Percentiles rank a stretch among this genome's conserved stretches.
Evolutionary conservation across 1,140 invertebrate species (phyloP).

Genomic region (Drosophila simulans): DNA sequence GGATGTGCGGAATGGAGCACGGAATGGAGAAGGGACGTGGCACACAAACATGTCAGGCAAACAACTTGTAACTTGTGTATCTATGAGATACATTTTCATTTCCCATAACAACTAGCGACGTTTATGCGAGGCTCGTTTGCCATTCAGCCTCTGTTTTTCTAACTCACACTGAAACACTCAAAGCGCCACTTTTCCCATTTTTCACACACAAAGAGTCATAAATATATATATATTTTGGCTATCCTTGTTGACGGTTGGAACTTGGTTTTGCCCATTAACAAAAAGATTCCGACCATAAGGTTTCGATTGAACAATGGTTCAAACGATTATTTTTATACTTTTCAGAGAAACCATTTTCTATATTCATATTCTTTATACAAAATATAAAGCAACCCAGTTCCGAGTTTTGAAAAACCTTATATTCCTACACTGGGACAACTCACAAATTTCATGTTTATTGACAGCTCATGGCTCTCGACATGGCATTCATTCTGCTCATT

Average conservation of each 20-base stretch:
- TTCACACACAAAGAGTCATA: background rate
- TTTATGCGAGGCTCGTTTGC: constrained; percentile 54
- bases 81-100: constrained; percentile 60
- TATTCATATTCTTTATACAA: no score
- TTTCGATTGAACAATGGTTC: constrained; percentile 4
- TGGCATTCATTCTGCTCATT: constrained; percentile 10
- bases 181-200: constrained; percentile 7
- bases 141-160: constrained; percentile 37
- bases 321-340: constrained; percentile 16
- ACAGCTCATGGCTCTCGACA: constrained; percentile 8
- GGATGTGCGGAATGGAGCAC: background rate
- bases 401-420: background rate
- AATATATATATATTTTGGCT: constrained; percentile 16
- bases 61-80: constrained; percentile 67
- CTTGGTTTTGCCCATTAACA: constrained; percentile 35
- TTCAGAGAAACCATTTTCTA: constrained; percentile 10
- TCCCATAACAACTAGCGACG: constrained; percentile 64
- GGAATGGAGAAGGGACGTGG: background rate
- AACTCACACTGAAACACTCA: constrained; percentile 2
- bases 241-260: constrained; percentile 3
- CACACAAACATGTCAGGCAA: constrained; percentile 50
- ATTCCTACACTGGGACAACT: constrained; percentile 24
- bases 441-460: constrained; percentile 32
- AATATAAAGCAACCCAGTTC: background rate
- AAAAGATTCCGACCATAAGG: constrained; percentile 19